These are phyloP conservation scores for Garra rufa DNA, from an alignment of 2,113 vertebrate genomes.

Conservation along the genomic window DNA sequence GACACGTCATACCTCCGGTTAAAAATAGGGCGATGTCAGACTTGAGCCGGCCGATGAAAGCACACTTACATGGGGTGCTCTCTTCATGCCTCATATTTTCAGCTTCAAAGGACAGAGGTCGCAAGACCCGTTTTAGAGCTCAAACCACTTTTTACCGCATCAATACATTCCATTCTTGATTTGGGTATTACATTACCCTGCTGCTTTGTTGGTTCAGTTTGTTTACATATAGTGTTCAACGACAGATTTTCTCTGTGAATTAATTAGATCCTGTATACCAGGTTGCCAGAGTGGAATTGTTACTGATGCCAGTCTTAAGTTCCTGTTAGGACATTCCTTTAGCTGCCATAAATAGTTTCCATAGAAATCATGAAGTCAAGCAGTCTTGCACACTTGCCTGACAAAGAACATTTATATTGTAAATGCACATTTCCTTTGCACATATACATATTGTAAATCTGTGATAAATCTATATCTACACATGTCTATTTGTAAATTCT, in stretches of 20 bases:
- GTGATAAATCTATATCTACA: no score
- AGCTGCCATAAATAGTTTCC: slow-evolving; percentile 27
- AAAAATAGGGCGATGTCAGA: slow-evolving; percentile 57
- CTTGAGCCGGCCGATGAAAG: slow-evolving; percentile 30
- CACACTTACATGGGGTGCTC: background rate
- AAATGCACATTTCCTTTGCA: no score
- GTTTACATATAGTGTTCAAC: slow-evolving; percentile 1
- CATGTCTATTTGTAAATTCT: no score
- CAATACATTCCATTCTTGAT: background rate
- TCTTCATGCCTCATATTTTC: background rate
- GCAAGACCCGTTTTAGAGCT: background rate
- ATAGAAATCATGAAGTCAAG: slow-evolving; percentile 11
- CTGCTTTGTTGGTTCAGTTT: background rate
- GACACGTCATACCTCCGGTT: slow-evolving; percentile 54
- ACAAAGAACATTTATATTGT: background rate
- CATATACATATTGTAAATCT: no score
- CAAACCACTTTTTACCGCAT: background rate
- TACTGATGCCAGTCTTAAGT: background rate
- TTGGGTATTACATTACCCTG: background rate
- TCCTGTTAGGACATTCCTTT: background rate
- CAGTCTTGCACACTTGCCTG: background rate
- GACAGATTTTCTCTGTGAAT: background rate
- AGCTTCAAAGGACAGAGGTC: slow-evolving; percentile 1
- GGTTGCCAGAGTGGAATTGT: background rate
- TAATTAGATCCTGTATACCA: background rate